Percentiles rank a stretch among this genome's conserved stretches.
Evolutionary conservation across 2,888 invertebrate species (phyloP).

Genomic region (Sepiola atlantica): DNA sequence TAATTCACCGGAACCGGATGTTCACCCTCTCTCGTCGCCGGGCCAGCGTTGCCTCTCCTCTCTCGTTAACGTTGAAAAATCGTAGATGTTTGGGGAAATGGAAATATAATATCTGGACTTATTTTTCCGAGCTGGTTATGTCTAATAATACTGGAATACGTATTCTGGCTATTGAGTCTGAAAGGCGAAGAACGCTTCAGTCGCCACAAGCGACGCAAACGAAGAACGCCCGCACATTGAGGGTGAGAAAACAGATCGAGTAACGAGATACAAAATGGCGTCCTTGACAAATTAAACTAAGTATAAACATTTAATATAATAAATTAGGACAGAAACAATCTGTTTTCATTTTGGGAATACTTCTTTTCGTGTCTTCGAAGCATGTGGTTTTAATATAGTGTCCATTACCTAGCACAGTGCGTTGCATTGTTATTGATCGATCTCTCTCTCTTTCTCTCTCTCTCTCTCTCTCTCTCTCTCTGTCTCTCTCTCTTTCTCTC

Average conservation of each 20-base stretch:
- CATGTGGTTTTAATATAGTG: too few species aligned
- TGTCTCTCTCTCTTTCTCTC: too few species aligned
- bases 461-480: too few species aligned
- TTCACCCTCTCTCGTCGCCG: not conserved
- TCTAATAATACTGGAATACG: not conserved
- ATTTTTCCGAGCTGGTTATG: not conserved
- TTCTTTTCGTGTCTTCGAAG: too few species aligned
- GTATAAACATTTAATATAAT: too few species aligned
- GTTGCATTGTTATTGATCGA: too few species aligned
- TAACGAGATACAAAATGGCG: not conserved
- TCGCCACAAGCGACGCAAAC: not conserved
- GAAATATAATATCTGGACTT: constrained; percentile 6
- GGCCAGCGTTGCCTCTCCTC: not conserved
- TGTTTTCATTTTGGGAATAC: too few species aligned
- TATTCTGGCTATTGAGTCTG: not conserved
- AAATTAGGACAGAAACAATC: too few species aligned
- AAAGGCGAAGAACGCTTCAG: not conserved
- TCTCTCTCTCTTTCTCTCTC: too few species aligned
- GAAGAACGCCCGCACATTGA: not conserved
- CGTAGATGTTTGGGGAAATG: not conserved
- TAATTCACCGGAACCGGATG: constrained; percentile 19
- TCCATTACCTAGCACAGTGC: too few species aligned
- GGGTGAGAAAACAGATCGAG: not conserved
- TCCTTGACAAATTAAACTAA: not conserved
- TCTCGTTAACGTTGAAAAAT: not conserved